phyloP scores from a whole-genome alignment of 2,888 invertebrate genomes.

The Erebia ligea region DNA sequence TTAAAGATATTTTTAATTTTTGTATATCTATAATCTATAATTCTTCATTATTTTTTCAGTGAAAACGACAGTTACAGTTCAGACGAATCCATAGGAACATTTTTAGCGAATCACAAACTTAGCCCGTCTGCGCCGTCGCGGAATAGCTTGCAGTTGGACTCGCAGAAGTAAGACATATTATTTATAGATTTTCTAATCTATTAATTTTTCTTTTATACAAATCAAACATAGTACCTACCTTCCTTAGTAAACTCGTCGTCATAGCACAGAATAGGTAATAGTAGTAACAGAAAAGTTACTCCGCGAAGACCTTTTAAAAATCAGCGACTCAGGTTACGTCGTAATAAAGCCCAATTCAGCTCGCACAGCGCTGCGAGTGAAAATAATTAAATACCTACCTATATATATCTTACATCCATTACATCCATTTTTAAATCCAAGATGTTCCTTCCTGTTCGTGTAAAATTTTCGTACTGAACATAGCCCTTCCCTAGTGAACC shows the following conservation, averaged over 20 bases:
- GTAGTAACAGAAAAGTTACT: too few species aligned
- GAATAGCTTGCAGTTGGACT: slow-evolving; percentile 69
- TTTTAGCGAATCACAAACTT: slow-evolving; percentile 84
- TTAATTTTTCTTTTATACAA: neutral
- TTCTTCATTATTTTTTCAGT: slow-evolving; percentile 58
- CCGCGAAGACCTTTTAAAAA: too few species aligned
- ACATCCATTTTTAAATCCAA: too few species aligned
- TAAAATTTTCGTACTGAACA: too few species aligned
- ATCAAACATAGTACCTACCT: neutral
- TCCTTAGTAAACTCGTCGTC: neutral
- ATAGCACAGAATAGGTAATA: too few species aligned
- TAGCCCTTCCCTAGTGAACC: too few species aligned
- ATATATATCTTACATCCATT: too few species aligned
- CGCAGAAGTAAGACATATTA: slow-evolving; percentile 69
- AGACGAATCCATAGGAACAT: slow-evolving; percentile 86
- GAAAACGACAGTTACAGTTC: slow-evolving; percentile 87
- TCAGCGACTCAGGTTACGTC: too few species aligned
- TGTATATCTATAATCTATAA: neutral
- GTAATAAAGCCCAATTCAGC: too few species aligned
- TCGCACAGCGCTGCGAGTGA: too few species aligned
- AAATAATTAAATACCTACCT: too few species aligned
- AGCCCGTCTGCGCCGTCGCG: slow-evolving; percentile 73
- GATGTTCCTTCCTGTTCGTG: too few species aligned
- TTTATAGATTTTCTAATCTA: neutral
- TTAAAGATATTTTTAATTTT: neutral